These are phyloP conservation scores for Drosophila subsilvestris DNA, from an alignment of 2,888 invertebrate genomes.

Conservation along the genomic window DNA sequence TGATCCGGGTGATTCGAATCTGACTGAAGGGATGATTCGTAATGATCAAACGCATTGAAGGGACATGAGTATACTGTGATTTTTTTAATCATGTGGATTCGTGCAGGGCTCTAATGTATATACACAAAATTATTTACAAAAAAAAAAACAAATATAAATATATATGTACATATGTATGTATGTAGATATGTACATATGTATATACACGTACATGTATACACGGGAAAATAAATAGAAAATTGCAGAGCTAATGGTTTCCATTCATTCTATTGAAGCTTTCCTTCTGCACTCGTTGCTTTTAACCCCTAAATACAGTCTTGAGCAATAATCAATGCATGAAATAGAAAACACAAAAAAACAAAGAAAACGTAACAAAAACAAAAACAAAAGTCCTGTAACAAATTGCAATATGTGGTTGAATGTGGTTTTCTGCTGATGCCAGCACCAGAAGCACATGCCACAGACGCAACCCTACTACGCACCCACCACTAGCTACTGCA, in stretches of 20 bases:
- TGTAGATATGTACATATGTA: constrained; percentile 6
- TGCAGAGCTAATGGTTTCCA: not conserved
- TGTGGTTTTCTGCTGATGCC: constrained; percentile 46
- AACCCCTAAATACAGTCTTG: constrained; percentile 73
- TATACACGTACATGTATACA: constrained; percentile 41
- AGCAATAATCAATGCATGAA: constrained; percentile 47
- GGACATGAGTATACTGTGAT: no score
- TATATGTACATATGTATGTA: constrained; percentile 6
- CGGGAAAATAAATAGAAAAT: constrained; percentile 28
- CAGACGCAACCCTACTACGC: not conserved
- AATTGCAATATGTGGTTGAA: constrained; percentile 2
- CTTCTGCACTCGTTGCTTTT: constrained; percentile 7
- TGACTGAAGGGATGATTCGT: no score
- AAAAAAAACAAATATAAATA: not conserved
- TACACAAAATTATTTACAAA: constrained; percentile 6
- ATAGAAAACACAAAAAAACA: constrained; percentile 2
- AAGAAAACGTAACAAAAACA: constrained; percentile 10
- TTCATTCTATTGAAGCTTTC: constrained; percentile 1
- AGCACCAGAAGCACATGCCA: constrained; percentile 43
- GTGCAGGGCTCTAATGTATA: no score
- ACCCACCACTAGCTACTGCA: constrained; percentile 60
- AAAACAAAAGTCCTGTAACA: constrained; percentile 4
- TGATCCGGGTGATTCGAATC: no score
- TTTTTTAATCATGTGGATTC: no score
- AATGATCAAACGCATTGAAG: no score